These are phyloP conservation scores for Alosa sapidissima DNA, from an alignment of 2,797 vertebrate species.

Conservation along the genomic window DNA sequence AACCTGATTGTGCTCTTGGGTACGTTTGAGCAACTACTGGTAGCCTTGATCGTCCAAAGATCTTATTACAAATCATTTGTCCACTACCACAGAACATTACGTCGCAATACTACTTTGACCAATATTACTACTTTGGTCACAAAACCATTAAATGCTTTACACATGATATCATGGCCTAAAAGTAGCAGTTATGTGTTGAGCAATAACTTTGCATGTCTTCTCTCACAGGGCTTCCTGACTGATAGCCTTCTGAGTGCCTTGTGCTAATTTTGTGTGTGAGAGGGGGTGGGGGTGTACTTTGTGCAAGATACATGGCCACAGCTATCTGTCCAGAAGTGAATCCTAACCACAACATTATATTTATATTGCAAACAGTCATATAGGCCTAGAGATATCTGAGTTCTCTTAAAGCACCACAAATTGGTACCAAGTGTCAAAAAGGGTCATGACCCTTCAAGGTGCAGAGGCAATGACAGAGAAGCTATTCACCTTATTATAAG, in stretches of 20 bases:
- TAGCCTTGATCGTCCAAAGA: neutral
- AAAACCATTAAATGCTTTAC: neutral
- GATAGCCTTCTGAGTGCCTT: constrained; percentile 51
- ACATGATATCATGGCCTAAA: neutral
- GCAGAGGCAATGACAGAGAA: too few relatives aligned
- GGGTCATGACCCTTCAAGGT: too few relatives aligned
- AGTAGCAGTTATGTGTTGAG: constrained; percentile 12
- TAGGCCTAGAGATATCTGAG: too few relatives aligned
- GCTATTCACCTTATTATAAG: too few relatives aligned
- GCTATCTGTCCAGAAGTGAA: constrained; percentile 30
- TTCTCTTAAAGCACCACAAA: too few relatives aligned
- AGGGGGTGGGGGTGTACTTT: neutral
- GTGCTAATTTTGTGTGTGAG: constrained; percentile 17
- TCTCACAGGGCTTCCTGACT: constrained; percentile 65
- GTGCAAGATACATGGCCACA: constrained; percentile 33
- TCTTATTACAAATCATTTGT: neutral
- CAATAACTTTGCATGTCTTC: constrained; percentile 56
- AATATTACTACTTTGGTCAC: too few relatives aligned
- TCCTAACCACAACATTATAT: neutral
- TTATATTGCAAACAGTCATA: too few relatives aligned
- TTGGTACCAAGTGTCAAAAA: too few relatives aligned
- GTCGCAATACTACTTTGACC: neutral
- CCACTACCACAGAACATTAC: neutral
- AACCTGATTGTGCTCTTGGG: too few relatives aligned
- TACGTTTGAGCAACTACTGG: neutral